These are phyloP conservation scores for Deroptyus accipitrinus DNA, from an alignment of 2,113 vertebrate species.

Conservation along the genomic window DNA sequence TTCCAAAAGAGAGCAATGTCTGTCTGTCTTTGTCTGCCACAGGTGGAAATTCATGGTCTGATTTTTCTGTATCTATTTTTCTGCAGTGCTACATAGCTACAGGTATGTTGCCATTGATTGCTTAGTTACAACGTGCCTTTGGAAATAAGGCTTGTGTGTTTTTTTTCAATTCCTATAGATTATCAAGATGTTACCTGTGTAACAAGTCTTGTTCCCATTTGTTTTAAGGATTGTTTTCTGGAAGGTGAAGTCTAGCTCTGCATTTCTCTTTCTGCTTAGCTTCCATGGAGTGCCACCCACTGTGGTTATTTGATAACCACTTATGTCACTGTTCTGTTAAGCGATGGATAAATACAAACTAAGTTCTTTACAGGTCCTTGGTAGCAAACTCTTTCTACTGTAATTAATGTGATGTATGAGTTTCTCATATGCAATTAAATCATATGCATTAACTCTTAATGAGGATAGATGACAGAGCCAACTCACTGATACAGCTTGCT, in stretches of 20 bases:
- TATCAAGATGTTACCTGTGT: neutral
- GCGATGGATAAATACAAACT: neutral
- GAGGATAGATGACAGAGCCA: neutral
- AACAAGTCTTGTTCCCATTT: neutral
- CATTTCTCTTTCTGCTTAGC: neutral
- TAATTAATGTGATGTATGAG: neutral
- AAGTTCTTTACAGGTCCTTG: neutral
- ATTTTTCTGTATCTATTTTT: neutral
- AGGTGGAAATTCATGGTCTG: neutral
- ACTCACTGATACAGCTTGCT: neutral
- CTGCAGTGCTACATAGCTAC: neutral
- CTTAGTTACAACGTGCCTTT: neutral
- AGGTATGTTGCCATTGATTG: neutral
- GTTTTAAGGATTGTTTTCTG: neutral
- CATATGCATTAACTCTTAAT: neutral
- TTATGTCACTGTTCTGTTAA: neutral
- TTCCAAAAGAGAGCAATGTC: neutral
- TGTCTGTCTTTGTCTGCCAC: neutral
- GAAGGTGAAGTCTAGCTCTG: neutral
- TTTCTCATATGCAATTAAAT: neutral
- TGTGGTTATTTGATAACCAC: neutral
- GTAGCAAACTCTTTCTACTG: neutral
- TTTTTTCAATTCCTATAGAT: neutral
- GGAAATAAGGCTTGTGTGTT: neutral
- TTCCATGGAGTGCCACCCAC: neutral